Conservation (phyloP, 1,140 invertebrate species). For the Triops longicaudatus region DNA sequence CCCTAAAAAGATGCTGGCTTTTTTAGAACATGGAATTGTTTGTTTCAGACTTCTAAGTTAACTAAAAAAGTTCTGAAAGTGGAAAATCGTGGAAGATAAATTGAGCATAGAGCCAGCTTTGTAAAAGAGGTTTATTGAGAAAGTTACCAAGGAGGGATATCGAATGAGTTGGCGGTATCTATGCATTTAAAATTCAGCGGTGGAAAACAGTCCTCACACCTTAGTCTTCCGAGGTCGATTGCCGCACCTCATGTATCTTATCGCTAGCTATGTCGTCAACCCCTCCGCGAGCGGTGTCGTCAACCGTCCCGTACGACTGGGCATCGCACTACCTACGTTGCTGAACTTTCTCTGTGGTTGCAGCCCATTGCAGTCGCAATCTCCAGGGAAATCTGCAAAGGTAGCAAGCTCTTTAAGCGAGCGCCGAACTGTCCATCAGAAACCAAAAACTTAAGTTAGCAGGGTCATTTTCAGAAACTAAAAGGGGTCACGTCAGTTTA, state of each 20-base stretch:
- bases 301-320: background rate
- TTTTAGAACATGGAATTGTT: background rate
- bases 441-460: background rate
- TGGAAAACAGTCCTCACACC: background rate
- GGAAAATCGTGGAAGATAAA: background rate
- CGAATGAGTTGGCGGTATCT: background rate
- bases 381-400: constrained; percentile 14
- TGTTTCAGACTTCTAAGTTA: background rate
- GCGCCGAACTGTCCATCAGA: background rate
- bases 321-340: background rate
- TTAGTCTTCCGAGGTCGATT: background rate
- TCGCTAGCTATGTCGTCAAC: background rate
- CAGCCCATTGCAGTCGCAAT: background rate
- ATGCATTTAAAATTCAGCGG: background rate
- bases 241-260: background rate
- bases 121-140: background rate
- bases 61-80: background rate
- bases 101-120: background rate
- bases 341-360: background rate
- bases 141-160: background rate
- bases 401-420: background rate
- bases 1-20: background rate
- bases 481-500: background rate
- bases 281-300: too few relatives aligned
- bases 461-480: background rate